Base-by-base conservation (phyloP, 2,888 invertebrate genomes). In the Monochamus alternatus region DNA sequence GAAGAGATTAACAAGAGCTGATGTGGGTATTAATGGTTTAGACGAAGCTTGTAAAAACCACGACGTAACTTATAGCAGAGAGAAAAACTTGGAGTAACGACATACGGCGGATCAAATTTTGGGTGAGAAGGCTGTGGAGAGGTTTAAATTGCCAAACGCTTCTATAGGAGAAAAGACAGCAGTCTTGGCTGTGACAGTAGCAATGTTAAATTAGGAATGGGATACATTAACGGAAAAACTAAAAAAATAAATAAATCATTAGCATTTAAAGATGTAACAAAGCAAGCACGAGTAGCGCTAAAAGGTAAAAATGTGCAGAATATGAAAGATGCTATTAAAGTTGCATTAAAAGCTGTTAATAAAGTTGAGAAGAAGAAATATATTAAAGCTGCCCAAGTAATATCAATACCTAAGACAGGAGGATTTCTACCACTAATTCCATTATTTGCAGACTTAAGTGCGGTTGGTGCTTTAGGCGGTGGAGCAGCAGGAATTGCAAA, bases 401-500 rank as follows among this genome's bases (percentile, higher is more conserved):
- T 75, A 14, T 8, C 9, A 32, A 43, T 75, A 30, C 65, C 70
- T 59, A 75, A 71, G 70, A 12, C 14, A 3, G 71, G 75, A 30
- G 71, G 38, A 38, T 38, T 38, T 38, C 38, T 38, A 38, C 38
- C 38, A 38, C 38, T 75, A 10, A 71, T 75, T 7, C 71, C 66
- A 31, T 65, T 75, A 7, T 83, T 85, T 70, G 81, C 84, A 0
- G 83, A 80, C 5, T 38, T 84, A 1, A 81, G 65, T 59, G 74
- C 78, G n/a, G 44, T 78, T 2, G 81, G 80, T n/a, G 74, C 80
- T 2, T 58, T 83, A 31, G 65, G 75, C 8, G 81, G 80, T n/a
- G 81, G 80, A 52, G 80, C 78, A 4, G 80, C 81, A 43, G 79
- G 74, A 9, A 74, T 84, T 64, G 80, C 79, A 22, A 84, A 83